These are phyloP conservation scores for Antechinus stuartii DNA, from an alignment of 2,113 vertebrate species.

Conservation along the genomic window DNA sequence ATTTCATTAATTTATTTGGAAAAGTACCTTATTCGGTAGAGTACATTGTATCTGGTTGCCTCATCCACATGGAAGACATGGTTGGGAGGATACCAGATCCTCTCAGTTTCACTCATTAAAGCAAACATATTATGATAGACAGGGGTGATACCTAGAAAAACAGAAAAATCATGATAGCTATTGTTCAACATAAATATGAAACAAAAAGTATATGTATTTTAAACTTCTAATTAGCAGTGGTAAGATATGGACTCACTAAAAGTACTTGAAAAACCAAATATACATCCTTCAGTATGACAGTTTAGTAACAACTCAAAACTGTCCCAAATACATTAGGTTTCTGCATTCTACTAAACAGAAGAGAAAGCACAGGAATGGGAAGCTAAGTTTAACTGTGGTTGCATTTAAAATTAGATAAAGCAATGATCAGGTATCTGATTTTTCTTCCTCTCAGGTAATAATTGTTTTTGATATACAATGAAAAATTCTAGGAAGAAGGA, in stretches of 20 bases:
- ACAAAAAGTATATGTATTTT: conserved; percentile 22
- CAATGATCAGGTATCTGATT: neutral
- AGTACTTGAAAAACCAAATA: conserved; percentile 22
- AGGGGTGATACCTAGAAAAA: conserved; percentile 90
- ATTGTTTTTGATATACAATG: neutral
- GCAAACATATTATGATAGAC: conserved; percentile 93
- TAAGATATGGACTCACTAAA: neutral
- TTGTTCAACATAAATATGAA: conserved; percentile 15
- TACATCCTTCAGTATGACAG: conserved; percentile 1
- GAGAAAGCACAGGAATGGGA: neutral
- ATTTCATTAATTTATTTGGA: conserved; percentile 65
- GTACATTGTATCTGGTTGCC: conserved; percentile 84
- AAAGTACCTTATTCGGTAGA: conserved; percentile 92
- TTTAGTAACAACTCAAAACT: neutral
- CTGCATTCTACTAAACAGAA: neutral
- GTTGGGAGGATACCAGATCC: conserved; percentile 94
- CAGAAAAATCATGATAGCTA: conserved; percentile 53
- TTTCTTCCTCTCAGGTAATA: neutral
- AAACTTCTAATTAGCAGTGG: neutral
- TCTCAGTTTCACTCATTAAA: conserved; percentile 92
- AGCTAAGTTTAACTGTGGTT: neutral
- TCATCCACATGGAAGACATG: conserved; percentile 92
- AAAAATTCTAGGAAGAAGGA: neutral
- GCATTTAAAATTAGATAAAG: neutral
- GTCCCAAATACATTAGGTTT: neutral